phyloP scores from a whole-genome alignment of 2,888 invertebrate species.

The Caenorhabditis virilis region DNA sequence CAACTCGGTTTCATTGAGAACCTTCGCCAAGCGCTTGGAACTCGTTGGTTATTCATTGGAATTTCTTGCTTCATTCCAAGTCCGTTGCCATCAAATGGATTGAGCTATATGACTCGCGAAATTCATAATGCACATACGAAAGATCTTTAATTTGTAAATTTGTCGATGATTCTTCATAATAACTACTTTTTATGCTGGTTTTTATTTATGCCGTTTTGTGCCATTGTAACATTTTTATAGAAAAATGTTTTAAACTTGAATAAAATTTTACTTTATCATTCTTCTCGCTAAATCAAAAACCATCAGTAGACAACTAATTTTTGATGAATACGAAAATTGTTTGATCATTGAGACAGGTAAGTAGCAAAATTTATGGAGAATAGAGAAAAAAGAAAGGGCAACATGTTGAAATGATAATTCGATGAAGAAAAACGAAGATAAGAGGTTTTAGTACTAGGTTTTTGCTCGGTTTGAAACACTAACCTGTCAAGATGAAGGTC shows the following conservation, averaged over 20 bases:
- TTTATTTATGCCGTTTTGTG: background rate
- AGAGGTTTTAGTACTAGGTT: background rate
- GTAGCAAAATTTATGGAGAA: no score
- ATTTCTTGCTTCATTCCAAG: slow-evolving; percentile 62
- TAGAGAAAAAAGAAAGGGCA: slow-evolving; percentile 3
- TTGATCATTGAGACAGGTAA: slow-evolving; percentile 13
- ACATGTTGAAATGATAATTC: background rate
- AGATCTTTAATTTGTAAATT: slow-evolving; percentile 24
- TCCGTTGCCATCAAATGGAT: slow-evolving; percentile 60
- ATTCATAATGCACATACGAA: slow-evolving; percentile 41
- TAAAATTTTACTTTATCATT: background rate
- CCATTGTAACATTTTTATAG: no score
- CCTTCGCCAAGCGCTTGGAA: slow-evolving; percentile 53
- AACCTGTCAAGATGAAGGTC: no score
- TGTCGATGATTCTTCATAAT: no score
- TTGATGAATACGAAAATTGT: background rate
- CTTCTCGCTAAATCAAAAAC: no score
- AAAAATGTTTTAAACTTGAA: no score
- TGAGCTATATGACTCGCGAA: slow-evolving; percentile 52
- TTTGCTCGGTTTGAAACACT: no score
- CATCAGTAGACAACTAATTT: no score
- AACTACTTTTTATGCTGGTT: no score
- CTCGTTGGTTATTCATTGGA: slow-evolving; percentile 54
- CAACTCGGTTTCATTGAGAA: slow-evolving; percentile 61
- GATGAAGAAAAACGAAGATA: background rate